A percentile compares a stretch with the other conserved stretches of the same genome.
phyloP scores from a whole-genome alignment of 2,888 invertebrate genomes.

The Drosophila kambysellisi region DNA sequence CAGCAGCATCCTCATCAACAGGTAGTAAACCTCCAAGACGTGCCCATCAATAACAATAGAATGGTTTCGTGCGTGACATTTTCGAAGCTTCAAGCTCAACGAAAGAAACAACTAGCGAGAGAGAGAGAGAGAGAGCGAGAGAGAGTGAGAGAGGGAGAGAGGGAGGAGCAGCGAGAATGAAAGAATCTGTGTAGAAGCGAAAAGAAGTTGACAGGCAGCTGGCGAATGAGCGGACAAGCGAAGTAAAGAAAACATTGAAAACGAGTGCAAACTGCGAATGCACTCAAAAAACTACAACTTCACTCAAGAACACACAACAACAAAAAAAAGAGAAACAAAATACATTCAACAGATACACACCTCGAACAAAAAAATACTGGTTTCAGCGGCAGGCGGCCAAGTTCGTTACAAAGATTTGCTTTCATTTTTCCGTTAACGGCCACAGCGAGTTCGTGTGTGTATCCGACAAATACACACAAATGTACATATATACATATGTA shows the following conservation, averaged over 20 bases:
- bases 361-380: slow-evolving; percentile 66
- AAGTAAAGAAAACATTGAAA: neutral
- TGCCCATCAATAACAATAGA: slow-evolving; percentile 76
- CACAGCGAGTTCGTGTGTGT: slow-evolving; percentile 36
- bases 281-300: slow-evolving; percentile 40
- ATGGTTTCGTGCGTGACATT: slow-evolving; percentile 77
- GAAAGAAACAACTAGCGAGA: neutral
- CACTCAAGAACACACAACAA: slow-evolving; percentile 41
- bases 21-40: slow-evolving; percentile 83
- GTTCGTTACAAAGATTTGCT: slow-evolving; percentile 78
- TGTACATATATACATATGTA: slow-evolving; percentile 15
- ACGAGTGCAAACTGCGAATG: slow-evolving; percentile 13
- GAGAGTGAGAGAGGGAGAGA: neutral
- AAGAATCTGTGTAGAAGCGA: slow-evolving; percentile 2
- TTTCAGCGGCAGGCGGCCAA: slow-evolving; percentile 56
- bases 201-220: slow-evolving; percentile 43
- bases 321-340: slow-evolving; percentile 3
- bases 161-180: slow-evolving; percentile 3
- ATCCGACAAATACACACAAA: slow-evolving; percentile 28
- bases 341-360: slow-evolving; percentile 72
- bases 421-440: slow-evolving; percentile 78
- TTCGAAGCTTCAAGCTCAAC: slow-evolving; percentile 37
- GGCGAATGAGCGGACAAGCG: slow-evolving; percentile 40
- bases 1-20: slow-evolving; percentile 73
- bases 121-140: neutral